These are phyloP conservation scores for Phoenicopterus ruber DNA, from an alignment of 2,113 vertebrate species.

Conservation along the genomic window DNA sequence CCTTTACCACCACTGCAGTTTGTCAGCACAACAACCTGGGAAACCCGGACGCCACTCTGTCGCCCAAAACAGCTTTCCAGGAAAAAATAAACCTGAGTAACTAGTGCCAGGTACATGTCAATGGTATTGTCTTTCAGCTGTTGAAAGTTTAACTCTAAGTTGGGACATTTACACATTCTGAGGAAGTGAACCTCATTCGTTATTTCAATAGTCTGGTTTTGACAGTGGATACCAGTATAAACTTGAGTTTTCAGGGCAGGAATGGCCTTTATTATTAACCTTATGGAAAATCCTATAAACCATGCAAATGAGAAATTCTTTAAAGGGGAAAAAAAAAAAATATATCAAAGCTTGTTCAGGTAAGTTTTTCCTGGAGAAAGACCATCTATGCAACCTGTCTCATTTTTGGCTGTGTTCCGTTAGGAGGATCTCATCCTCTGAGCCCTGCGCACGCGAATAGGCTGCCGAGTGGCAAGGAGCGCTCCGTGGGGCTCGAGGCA, in stretches of 20 bases:
- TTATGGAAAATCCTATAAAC: background rate
- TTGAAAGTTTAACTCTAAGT: constrained; percentile 73
- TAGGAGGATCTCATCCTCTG: background rate
- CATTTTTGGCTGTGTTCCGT: background rate
- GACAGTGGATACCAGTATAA: background rate
- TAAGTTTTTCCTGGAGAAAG: background rate
- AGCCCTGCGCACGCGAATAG: rapidly evolving
- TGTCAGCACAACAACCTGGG: constrained; percentile 83
- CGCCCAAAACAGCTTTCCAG: constrained; percentile 75
- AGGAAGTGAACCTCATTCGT: constrained; percentile 37
- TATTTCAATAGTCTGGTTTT: constrained; percentile 17
- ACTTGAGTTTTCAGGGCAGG: background rate
- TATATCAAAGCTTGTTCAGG: background rate
- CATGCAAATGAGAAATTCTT: background rate
- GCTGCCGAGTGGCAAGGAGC: background rate
- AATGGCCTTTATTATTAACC: background rate
- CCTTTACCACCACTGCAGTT: constrained; percentile 83
- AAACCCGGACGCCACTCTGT: constrained; percentile 81
- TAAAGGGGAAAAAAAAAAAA: background rate
- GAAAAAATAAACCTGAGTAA: constrained; percentile 74
- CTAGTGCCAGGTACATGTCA: constrained; percentile 74
- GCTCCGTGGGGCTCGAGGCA: background rate
- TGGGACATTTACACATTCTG: constrained; percentile 57
- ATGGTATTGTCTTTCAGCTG: constrained; percentile 70
- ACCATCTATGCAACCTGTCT: background rate